Percentiles rank a stretch among this genome's conserved stretches.
Evolutionary conservation across 2,888 invertebrate genomes (phyloP).

Genomic region (Branchipolynoe longqiensis): DNA sequence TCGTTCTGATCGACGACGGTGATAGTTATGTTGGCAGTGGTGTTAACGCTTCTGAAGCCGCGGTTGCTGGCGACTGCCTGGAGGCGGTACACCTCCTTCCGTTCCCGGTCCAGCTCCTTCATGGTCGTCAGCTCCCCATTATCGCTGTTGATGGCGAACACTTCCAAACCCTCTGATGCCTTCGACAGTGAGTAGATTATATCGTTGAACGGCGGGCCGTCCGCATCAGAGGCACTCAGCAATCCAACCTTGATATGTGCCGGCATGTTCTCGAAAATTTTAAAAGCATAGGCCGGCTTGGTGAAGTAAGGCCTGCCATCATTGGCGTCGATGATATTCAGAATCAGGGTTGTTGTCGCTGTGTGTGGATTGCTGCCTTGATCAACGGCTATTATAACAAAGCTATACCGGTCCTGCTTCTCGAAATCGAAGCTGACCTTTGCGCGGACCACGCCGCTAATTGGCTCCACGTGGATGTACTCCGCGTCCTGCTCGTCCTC

Average conservation of each 20-base stretch:
- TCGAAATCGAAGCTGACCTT: conserved; percentile 62
- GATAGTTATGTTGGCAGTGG: conserved; percentile 53
- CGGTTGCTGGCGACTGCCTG: conserved; percentile 50
- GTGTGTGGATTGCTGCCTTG: conserved; percentile 59
- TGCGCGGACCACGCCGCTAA: conserved; percentile 59
- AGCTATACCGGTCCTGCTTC: conserved; percentile 59
- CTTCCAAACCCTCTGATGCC: conserved; percentile 19
- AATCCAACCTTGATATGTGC: conserved; percentile 46
- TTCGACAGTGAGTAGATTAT: conserved; percentile 40
- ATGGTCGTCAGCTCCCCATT: conserved; percentile 63
- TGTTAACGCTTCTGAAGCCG: conserved; percentile 23
- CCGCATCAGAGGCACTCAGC: conserved; percentile 52
- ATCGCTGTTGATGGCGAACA: conserved; percentile 49
- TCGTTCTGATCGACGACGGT: conserved; percentile 57
- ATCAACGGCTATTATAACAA: conserved; percentile 64
- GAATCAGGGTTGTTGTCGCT: conserved; percentile 60
- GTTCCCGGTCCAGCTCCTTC: conserved; percentile 63
- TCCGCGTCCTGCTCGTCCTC: conserved; percentile 26
- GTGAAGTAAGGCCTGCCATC: conserved; percentile 66
- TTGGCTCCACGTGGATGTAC: conserved; percentile 57
- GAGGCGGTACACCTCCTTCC: conserved; percentile 22
- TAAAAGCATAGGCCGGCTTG: conserved; percentile 37
- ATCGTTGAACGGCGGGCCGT: conserved; percentile 40
- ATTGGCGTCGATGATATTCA: conserved; percentile 65
- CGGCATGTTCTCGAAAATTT: conserved; percentile 48